Evolutionary conservation across 2,797 vertebrate genomes (phyloP).

Genomic region (Rhynchotus rufescens): DNA sequence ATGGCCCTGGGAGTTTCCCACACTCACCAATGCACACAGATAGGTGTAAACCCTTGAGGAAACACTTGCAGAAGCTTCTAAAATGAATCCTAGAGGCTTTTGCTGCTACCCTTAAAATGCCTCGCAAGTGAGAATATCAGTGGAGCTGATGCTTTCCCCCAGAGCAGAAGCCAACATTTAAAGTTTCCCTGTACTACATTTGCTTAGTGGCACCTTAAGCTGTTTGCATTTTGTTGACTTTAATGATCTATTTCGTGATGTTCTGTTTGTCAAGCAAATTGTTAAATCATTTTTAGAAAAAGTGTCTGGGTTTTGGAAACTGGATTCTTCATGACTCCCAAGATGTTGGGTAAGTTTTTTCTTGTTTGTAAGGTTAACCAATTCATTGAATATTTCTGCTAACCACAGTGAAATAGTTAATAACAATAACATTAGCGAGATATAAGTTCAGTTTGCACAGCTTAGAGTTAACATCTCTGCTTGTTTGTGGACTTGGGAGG

Average conservation of each 20-base stretch:
- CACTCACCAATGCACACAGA: not conserved
- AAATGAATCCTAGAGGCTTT: slow-evolving; percentile 45
- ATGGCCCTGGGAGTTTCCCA: slow-evolving; percentile 50
- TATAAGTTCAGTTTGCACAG: not conserved
- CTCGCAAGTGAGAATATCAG: slow-evolving; percentile 2
- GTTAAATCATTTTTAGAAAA: not conserved
- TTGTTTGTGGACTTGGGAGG: not conserved
- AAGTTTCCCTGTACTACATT: not conserved
- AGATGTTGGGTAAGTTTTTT: not conserved
- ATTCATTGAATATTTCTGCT: not conserved
- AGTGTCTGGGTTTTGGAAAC: not conserved
- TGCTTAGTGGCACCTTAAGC: not conserved
- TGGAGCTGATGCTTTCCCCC: slow-evolving; percentile 13
- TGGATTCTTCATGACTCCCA: not conserved
- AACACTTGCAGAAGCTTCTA: slow-evolving; percentile 6
- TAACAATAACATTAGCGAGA: not conserved
- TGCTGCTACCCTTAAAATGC: not conserved
- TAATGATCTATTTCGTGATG: not conserved
- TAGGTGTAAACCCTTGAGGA: slow-evolving; percentile 35
- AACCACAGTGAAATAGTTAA: slow-evolving; percentile 8
- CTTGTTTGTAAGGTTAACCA: not conserved
- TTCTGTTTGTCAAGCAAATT: not conserved
- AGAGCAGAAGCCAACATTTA: not conserved
- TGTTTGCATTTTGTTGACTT: slow-evolving; percentile 21
- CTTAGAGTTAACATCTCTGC: not conserved